Evolutionary conservation across 2,797 vertebrate species (phyloP).

Genomic region (Acanthurus lineatus): DNA sequence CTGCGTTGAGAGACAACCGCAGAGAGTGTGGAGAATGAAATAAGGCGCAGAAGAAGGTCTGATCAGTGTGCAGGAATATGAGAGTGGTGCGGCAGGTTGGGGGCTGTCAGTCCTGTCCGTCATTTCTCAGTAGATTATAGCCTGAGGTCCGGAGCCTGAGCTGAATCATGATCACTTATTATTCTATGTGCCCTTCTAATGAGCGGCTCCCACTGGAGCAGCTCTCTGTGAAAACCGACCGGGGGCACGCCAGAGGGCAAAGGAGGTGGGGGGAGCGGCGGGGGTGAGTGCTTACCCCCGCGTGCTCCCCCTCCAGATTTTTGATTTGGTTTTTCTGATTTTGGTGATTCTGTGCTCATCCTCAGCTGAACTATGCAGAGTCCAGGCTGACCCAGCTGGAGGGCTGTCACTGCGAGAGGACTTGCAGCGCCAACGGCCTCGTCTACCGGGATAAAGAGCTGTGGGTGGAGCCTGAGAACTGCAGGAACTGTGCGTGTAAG

Average conservation of each 20-base stretch:
- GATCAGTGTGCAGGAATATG: constrained; percentile 47
- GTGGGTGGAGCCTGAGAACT: constrained; percentile 95
- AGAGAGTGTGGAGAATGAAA: constrained; percentile 35
- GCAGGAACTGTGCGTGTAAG: constrained; percentile 94
- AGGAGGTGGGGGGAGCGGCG: no score
- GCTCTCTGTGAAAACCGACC: constrained; percentile 32
- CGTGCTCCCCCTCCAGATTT: not conserved
- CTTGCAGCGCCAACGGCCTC: constrained; percentile 90
- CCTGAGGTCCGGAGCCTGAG: constrained; percentile 61
- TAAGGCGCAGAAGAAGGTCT: constrained; percentile 21
- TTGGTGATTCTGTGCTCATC: constrained; percentile 34
- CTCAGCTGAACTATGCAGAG: constrained; percentile 95
- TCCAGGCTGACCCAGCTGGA: constrained; percentile 94
- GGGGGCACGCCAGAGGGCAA: constrained; percentile 14
- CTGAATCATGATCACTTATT: constrained; percentile 63
- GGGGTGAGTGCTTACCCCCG: constrained; percentile 13
- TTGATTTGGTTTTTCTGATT: constrained; percentile 33
- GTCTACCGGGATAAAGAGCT: constrained; percentile 93
- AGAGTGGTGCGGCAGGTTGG: constrained; percentile 27
- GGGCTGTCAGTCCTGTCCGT: constrained; percentile 53
- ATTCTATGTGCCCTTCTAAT: constrained; percentile 55
- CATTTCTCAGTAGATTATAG: constrained; percentile 60
- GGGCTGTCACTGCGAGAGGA: constrained; percentile 96
- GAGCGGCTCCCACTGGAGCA: constrained; percentile 48
- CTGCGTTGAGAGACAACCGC: constrained; percentile 8